Evolutionary conservation across 2,888 invertebrate genomes (phyloP).

Genomic region (Chloroclystis v-ata): DNA sequence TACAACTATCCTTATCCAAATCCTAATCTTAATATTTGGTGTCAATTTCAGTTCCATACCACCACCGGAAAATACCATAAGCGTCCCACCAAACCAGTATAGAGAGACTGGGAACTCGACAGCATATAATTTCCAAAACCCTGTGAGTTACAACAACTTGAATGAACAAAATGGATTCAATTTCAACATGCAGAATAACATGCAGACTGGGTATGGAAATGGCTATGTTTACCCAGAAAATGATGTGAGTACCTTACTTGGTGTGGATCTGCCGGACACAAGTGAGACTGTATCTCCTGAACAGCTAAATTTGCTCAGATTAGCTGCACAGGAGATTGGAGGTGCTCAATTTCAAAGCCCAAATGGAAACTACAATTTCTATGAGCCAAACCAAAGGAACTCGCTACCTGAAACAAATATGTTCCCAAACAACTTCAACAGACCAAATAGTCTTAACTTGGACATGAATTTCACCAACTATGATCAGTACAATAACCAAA

Average conservation of each 20-base stretch:
- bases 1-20: background rate
- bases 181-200: slow-evolving; percentile 40
- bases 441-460: slow-evolving; percentile 64
- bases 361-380: slow-evolving; percentile 68
- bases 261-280: slow-evolving; percentile 53
- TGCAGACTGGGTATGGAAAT: slow-evolving; percentile 43
- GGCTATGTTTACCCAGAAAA: slow-evolving; percentile 46
- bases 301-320: slow-evolving; percentile 65
- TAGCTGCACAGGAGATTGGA: slow-evolving; percentile 74
- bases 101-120: slow-evolving; percentile 49
- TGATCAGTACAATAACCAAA: slow-evolving; percentile 50
- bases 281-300: slow-evolving; percentile 60
- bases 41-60: slow-evolving; percentile 53
- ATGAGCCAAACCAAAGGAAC: slow-evolving; percentile 69
- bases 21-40: background rate
- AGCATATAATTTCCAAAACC: slow-evolving; percentile 56
- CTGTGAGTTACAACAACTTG: slow-evolving; percentile 50
- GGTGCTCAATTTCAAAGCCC: slow-evolving; percentile 67
- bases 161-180: slow-evolving; percentile 59
- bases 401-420: slow-evolving; percentile 62
- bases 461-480: slow-evolving; percentile 61
- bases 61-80: slow-evolving; percentile 62
- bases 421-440: slow-evolving; percentile 51
- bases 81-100: slow-evolving; percentile 47
- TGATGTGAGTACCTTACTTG: slow-evolving; percentile 51